Percentiles rank a stretch among this genome's conserved stretches.
Conservation (phyloP, 2,888 invertebrate genomes). For the Cyclophora albipunctata region DNA sequence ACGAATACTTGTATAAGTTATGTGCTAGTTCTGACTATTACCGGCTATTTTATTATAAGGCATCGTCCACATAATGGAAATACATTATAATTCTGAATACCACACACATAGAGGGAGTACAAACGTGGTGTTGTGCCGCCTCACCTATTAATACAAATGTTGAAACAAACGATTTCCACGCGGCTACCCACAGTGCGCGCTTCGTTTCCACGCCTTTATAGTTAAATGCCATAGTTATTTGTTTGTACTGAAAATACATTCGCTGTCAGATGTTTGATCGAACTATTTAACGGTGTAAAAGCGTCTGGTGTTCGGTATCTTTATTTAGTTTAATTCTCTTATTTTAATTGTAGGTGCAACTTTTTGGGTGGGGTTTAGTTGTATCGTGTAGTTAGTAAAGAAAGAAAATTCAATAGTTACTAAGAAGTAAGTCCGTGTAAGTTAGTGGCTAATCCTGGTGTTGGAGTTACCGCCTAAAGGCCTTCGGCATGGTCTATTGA, state of each 20-base stretch:
- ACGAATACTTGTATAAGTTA: too few relatives aligned
- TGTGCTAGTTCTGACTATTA: too few relatives aligned
- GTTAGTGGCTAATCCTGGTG: too few relatives aligned
- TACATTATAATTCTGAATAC: slow-evolving; percentile 12
- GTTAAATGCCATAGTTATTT: slow-evolving; percentile 24
- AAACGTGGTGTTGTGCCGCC: slow-evolving; percentile 30
- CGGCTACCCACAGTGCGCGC: slow-evolving; percentile 21
- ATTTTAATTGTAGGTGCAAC: not conserved
- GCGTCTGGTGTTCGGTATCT: slow-evolving; percentile 29
- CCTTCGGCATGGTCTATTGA: too few relatives aligned
- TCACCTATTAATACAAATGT: slow-evolving; percentile 43
- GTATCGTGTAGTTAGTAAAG: too few relatives aligned
- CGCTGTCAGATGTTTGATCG: slow-evolving; percentile 54
- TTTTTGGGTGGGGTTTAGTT: too few relatives aligned
- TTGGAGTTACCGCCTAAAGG: too few relatives aligned
- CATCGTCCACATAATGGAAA: too few relatives aligned
- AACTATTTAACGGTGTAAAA: slow-evolving; percentile 50
- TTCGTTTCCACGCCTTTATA: slow-evolving; percentile 33
- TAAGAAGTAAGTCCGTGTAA: too few relatives aligned
- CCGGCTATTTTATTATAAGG: too few relatives aligned
- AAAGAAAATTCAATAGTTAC: too few relatives aligned
- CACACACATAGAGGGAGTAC: slow-evolving; percentile 35
- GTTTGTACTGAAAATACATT: slow-evolving; percentile 67
- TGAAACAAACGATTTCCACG: slow-evolving; percentile 58
- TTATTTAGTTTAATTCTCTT: not conserved